phyloP scores from a whole-genome alignment of 2,888 invertebrate species.

The Capitulum mitella region DNA sequence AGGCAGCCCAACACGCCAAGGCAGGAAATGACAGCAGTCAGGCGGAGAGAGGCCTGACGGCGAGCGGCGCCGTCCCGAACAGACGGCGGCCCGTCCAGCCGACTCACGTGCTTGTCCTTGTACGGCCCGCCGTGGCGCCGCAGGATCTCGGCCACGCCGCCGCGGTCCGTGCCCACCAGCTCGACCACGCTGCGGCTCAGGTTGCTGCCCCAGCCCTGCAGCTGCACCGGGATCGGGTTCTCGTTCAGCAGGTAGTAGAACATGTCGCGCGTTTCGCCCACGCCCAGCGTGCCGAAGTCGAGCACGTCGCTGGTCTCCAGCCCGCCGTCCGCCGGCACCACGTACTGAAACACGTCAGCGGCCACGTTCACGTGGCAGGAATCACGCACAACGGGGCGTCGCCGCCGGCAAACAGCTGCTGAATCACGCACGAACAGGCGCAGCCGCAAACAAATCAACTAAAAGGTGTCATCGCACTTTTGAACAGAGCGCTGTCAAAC shows the following conservation, averaged over 20 bases:
- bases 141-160: constrained; percentile 26
- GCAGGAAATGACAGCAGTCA: too few relatives aligned
- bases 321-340: neutral
- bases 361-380: too few relatives aligned
- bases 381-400: too few relatives aligned
- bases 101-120: neutral
- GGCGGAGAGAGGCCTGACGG: too few relatives aligned
- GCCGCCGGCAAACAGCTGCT: too few relatives aligned
- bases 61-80: neutral
- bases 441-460: too few relatives aligned
- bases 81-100: neutral
- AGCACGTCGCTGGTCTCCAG: constrained; percentile 38
- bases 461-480: too few relatives aligned
- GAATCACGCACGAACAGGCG: too few relatives aligned
- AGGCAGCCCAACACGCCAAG: too few relatives aligned
- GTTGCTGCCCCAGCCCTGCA: constrained; percentile 53
- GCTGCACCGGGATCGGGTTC: constrained; percentile 63
- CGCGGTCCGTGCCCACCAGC: constrained; percentile 32
- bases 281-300: constrained; percentile 50
- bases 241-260: constrained; percentile 63
- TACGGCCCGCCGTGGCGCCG: neutral
- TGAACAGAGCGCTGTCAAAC: too few relatives aligned
- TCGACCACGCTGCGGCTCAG: constrained; percentile 50
- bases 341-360: neutral
- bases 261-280: constrained; percentile 56